Evolutionary conservation across 2,113 vertebrate genomes (phyloP).

Genomic region (Otolemur garnettii): DNA sequence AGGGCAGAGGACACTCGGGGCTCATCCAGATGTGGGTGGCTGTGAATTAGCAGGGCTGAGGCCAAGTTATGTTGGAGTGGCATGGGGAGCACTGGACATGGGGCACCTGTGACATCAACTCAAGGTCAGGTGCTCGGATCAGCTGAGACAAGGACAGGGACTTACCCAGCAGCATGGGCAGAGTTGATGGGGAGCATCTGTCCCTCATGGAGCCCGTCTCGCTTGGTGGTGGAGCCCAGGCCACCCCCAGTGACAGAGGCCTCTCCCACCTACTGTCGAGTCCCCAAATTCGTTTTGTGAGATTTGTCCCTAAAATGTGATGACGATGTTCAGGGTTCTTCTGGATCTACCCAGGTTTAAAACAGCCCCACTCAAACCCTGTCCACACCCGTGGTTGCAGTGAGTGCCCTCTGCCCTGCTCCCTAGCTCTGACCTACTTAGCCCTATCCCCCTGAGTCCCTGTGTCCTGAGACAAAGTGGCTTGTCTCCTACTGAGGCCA

Average conservation of each 20-base stretch:
- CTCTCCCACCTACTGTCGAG: neutral
- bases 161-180: neutral
- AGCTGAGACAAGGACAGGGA: neutral
- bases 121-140: neutral
- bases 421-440: neutral
- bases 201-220: neutral
- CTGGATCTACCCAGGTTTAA: neutral
- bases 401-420: fast-evolving
- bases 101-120: fast-evolving
- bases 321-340: neutral
- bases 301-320: neutral
- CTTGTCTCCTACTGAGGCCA: neutral
- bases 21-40: fast-evolving
- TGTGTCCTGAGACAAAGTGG: too few species aligned
- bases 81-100: fast-evolving
- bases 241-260: neutral
- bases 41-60: fast-evolving
- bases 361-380: neutral
- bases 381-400: neutral
- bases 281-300: neutral
- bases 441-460: fast-evolving
- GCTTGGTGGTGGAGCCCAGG: fast-evolving
- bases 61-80: neutral
- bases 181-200: fast-evolving
- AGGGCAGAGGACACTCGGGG: fast-evolving